A percentile compares a stretch with the other conserved stretches of the same genome.
These are phyloP conservation scores for Drosophila trapezifrons DNA, from an alignment of 1,140 invertebrate species.

Conservation along the genomic window DNA sequence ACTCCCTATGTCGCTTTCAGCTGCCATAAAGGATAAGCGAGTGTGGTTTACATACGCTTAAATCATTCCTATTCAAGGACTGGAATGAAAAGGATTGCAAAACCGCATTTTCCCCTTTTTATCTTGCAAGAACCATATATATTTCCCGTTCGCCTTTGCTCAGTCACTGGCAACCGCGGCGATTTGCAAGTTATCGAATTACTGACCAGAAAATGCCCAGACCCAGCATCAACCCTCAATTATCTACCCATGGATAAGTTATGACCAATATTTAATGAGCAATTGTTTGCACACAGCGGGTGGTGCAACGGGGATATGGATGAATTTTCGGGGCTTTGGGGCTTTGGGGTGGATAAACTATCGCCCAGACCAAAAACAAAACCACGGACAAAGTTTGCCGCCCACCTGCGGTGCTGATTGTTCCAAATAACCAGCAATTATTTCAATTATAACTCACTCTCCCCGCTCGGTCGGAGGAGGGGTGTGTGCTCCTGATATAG, in stretches of 20 bases:
- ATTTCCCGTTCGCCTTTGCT: not conserved
- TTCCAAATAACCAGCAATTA: slow-evolving; percentile 59
- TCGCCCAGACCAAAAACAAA: not conserved
- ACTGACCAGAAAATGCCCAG: slow-evolving; percentile 6
- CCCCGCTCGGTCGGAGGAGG: not conserved
- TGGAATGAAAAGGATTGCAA: not conserved
- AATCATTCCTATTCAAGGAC: not conserved
- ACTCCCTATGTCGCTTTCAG: not conserved
- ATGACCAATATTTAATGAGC: slow-evolving; percentile 21
- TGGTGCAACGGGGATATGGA: slow-evolving; percentile 2
- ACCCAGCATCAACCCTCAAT: not conserved
- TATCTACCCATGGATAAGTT: slow-evolving; percentile 9
- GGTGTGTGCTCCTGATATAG: slow-evolving; percentile 4
- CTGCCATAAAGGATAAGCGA: not conserved
- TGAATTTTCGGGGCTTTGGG: slow-evolving; percentile 1
- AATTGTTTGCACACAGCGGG: slow-evolving; percentile 23
- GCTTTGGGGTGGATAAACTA: slow-evolving; percentile 19
- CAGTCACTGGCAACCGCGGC: not conserved
- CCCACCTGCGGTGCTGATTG: slow-evolving; percentile 55
- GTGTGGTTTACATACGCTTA: slow-evolving; percentile 8
- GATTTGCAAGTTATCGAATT: slow-evolving; percentile 9
- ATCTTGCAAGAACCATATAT: too few species aligned
- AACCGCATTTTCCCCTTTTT: not conserved
- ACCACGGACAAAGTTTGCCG: slow-evolving; percentile 30
- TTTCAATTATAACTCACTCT: slow-evolving; percentile 48